Evolutionary conservation across 1,140 invertebrate genomes (phyloP), one percentile per base, ranked within the genome.

Genomic region (Hylaeus anthracinus): DNA sequence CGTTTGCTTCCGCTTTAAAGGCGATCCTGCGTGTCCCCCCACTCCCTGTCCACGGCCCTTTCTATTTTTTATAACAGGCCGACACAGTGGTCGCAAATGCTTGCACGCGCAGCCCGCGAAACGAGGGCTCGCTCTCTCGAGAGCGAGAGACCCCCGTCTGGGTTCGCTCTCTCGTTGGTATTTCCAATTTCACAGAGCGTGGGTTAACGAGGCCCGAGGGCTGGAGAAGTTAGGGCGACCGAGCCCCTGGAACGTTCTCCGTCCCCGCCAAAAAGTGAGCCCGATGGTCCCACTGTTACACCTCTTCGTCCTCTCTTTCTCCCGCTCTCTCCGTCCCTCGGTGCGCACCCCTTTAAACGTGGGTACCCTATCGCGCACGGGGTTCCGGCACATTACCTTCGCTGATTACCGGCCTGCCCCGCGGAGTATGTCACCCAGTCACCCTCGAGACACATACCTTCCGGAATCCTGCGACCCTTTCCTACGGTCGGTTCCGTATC

Each of bases 141-240:
- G 48, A 51, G 63, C 15, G 39, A 43, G 39, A 5, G 39, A n/a
- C 26, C 12, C 41, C 5, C 8, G 8, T 37, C 55, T 9, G 41
- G 26, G 45, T 51, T 48, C 60, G 71, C 70, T 51, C 72, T 73
- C 64, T 82, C 85, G 83, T 81, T 81, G 86, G 90, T 90, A 92
- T 91, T 92, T 92, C 89, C 91, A 92, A 93, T 92, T 93, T 93
- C 91, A 92, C 92, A 92, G 91, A 92, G 91, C 92, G 90, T 93
- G 91, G 90, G 90, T 92, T 92, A 92, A 92, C 92, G 91, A 92
- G 90, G 83, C 92, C 90, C 90, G 88, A 88, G 92, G 88, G 91
- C 86, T 74, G 88, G 76, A 83, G 80, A 87, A 88, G 89, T 88
- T 81, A 74, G 86, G 80, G 85, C 83, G 72, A 79, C 76, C 87